Base-by-base conservation (phyloP, 2,888 invertebrate genomes). In the Sphaerophoria rueppellii region DNA sequence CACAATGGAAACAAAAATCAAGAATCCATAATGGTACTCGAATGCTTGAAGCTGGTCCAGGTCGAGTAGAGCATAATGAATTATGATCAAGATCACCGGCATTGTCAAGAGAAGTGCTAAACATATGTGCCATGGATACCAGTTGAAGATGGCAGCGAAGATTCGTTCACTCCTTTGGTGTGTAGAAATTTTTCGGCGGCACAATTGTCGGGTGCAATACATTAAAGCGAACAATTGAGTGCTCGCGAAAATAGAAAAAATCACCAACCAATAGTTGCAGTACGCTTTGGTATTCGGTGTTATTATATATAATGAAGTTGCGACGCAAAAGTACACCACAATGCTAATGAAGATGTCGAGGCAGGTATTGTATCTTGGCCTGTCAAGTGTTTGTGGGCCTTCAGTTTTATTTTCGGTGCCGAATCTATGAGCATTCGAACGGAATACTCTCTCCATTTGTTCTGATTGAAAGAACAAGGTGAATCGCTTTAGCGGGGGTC, bases 51-150 rank as follows among this genome's bases (percentile, higher is more conserved):
- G 87, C 55, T 91, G 90, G 58, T 91, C 92, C 43, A 93, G 91
- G 86, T 93, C 93, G 7, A 92, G 90, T 89, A 96, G 95, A 0
- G 95, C 93, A 89, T 97, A 96, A 90, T 97, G 97, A 82, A 95
- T 93, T 35, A 96, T 93, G 65, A 96, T 94, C 24, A 95, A 94
- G 35, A 96, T 93, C 34, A 97, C 94, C 0, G 98, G 98, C 89
- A 98, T 92, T 87, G 96, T 96, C 87, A 98, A 96, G 55, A 98
- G 92, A 46, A 98, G 87, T 11, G 91, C 91, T 48, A 92, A 83
- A 40, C 91, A 95, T 35, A 95, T 92, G 90, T 98, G 98, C 95
- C 98, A 97, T 0, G 97, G 95, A 90, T 95, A 96, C 98, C 98
- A 99, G 87, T 94, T 93, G 14, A 96, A 95, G 54, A 95, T 93